These are phyloP conservation scores for Sebastes minor DNA, from an alignment of 2,797 vertebrate species.

Conservation along the genomic window DNA sequence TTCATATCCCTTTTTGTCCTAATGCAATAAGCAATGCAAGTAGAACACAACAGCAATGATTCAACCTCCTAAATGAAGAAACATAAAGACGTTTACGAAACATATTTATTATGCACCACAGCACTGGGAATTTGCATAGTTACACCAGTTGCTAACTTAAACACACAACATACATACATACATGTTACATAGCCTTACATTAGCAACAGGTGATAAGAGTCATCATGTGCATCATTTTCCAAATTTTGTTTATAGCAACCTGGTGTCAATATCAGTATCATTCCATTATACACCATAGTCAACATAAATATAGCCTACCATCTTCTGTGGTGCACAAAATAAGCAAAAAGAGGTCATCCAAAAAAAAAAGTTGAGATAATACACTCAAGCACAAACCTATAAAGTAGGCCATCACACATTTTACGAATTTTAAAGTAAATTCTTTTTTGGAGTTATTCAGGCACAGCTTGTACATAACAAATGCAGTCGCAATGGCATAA, in stretches of 20 bases:
- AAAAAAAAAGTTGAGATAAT: neutral
- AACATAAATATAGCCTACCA: neutral
- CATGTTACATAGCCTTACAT: neutral
- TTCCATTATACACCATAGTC: neutral
- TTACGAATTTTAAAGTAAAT: neutral
- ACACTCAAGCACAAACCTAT: neutral
- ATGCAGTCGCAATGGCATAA: neutral
- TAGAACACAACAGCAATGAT: neutral
- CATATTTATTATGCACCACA: neutral
- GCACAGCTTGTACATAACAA: neutral
- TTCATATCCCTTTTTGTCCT: too few species aligned
- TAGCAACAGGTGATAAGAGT: neutral
- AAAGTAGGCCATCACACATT: neutral
- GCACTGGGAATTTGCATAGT: neutral
- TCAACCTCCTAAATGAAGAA: neutral
- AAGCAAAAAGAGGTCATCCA: neutral
- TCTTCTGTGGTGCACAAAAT: neutral
- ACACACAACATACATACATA: neutral
- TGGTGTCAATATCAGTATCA: neutral
- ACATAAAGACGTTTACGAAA: neutral
- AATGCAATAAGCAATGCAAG: neutral
- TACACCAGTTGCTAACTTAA: neutral
- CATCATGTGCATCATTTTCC: neutral
- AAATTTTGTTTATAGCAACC: neutral
- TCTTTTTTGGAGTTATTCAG: slow-evolving; percentile 1